Evolutionary conservation across 2,888 invertebrate genomes (phyloP).

Genomic region (Agrotis segetum): DNA sequence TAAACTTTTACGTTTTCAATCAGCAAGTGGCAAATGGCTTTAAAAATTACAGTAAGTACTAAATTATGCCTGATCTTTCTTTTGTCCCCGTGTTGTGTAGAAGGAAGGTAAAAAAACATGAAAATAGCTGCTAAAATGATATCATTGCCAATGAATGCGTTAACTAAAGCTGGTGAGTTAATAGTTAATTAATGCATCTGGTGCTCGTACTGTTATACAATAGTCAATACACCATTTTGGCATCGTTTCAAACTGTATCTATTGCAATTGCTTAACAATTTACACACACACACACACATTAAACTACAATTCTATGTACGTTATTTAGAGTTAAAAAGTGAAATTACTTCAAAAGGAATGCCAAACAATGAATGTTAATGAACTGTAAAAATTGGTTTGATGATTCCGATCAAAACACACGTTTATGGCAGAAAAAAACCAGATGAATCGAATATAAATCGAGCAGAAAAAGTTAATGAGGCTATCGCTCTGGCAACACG

Average conservation of each 20-base stretch:
- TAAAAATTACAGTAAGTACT: not conserved
- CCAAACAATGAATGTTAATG: conserved; percentile 43
- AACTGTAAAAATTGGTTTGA: conserved; percentile 51
- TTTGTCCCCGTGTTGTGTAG: not conserved
- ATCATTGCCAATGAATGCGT: not conserved
- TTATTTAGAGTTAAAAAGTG: conserved; percentile 25
- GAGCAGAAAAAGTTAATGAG: conserved; percentile 56
- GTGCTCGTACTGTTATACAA: conserved; percentile 30
- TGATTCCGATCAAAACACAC: conserved; percentile 43
- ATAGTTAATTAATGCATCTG: conserved; percentile 39
- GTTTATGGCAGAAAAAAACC: conserved; percentile 42
- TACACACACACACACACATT: conserved; percentile 4
- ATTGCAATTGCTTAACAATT: conserved; percentile 41
- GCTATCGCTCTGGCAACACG: conserved; percentile 58
- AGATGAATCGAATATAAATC: conserved; percentile 41
- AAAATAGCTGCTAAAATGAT: not conserved
- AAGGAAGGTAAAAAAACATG: conserved; percentile 1
- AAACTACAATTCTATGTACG: conserved; percentile 1
- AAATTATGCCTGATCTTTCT: conserved; percentile 1
- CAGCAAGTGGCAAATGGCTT: too few relatives aligned
- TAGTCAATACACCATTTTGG: conserved; percentile 42
- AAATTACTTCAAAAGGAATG: conserved; percentile 30
- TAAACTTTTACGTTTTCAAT: too few relatives aligned
- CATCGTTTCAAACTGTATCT: conserved; percentile 25
- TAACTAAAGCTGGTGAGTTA: conserved; percentile 6